Conservation (phyloP, 2,797 vertebrate genomes). For the Phrynocephalus guinanensis region DNA sequence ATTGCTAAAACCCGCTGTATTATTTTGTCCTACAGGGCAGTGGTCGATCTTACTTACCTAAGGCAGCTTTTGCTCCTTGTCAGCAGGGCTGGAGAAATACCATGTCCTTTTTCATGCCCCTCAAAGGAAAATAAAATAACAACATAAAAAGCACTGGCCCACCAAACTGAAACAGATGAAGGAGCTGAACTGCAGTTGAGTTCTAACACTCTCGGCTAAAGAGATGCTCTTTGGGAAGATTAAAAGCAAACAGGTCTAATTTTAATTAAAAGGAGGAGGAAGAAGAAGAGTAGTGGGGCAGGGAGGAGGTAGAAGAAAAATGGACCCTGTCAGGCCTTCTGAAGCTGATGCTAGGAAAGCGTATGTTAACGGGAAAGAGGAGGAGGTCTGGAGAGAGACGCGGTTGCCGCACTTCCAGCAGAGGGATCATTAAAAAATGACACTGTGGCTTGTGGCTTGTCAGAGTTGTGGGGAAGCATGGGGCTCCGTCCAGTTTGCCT, state of each 20-base stretch:
- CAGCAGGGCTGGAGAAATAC: constrained; percentile 2
- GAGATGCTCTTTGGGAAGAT: constrained; percentile 43
- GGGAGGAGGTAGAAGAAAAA: constrained; percentile 30
- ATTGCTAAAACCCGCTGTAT: not conserved
- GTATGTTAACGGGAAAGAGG: constrained; percentile 1
- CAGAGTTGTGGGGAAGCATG: constrained; percentile 28
- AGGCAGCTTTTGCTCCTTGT: not conserved
- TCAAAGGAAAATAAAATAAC: no score
- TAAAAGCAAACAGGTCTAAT: constrained; percentile 35
- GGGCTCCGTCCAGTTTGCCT: constrained; percentile 27
- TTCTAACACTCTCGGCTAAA: constrained; percentile 43
- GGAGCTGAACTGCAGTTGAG: constrained; percentile 17
- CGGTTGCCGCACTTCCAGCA: constrained; percentile 44
- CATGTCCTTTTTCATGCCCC: constrained; percentile 6
- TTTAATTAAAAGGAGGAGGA: constrained; percentile 64
- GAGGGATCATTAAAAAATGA: constrained; percentile 51
- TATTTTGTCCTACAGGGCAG: not conserved
- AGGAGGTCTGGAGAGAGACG: not conserved
- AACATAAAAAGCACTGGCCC: constrained; percentile 4
- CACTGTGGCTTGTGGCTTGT: constrained; percentile 42
- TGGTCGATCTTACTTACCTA: no score
- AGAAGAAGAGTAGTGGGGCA: constrained; percentile 42
- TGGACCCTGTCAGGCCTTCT: constrained; percentile 33
- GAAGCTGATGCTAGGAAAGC: constrained; percentile 41
- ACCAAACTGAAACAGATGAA: constrained; percentile 12